Evolutionary conservation across 2,888 invertebrate species (phyloP).

Genomic region (Papilio protenor): DNA sequence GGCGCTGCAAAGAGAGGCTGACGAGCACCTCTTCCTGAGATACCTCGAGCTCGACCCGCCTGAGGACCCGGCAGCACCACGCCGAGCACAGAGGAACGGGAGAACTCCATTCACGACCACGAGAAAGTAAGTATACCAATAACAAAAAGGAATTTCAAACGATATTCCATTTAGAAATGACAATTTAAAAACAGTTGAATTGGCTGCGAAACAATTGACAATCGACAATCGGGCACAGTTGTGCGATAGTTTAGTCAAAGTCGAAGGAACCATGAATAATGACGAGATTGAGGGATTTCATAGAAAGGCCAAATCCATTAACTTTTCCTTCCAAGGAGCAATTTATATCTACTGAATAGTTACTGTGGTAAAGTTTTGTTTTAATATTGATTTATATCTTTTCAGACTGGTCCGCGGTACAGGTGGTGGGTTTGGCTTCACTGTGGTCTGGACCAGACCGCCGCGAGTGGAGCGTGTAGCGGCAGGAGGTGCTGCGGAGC

Average conservation of each 20-base stretch:
- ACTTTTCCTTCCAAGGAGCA: neutral
- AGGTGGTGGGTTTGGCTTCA: constrained; percentile 91
- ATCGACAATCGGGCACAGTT: too few species aligned
- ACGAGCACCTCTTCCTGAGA: constrained; percentile 89
- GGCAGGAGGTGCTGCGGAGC: constrained; percentile 91
- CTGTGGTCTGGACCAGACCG: constrained; percentile 95
- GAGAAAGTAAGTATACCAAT: constrained; percentile 79
- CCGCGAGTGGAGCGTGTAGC: constrained; percentile 94
- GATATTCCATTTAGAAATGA: neutral
- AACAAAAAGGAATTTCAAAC: neutral
- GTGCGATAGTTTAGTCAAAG: too few species aligned
- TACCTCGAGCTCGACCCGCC: constrained; percentile 93
- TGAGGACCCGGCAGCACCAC: constrained; percentile 86
- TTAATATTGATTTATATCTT: constrained; percentile 30
- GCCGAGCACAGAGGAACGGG: constrained; percentile 85
- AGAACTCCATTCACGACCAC: constrained; percentile 89
- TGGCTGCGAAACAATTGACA: too few species aligned
- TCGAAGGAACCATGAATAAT: neutral
- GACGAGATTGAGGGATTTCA: neutral
- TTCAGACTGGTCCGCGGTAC: constrained; percentile 77
- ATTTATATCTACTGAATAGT: neutral
- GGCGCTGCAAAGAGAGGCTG: constrained; percentile 87
- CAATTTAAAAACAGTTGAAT: neutral
- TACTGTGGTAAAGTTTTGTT: neutral
- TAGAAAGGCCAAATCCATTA: neutral